Percentiles rank a stretch among this genome's conserved stretches.
These are phyloP conservation scores for Yoshiicerus persimilis DNA, from an alignment of 1,140 invertebrate genomes.

Conservation along the genomic window DNA sequence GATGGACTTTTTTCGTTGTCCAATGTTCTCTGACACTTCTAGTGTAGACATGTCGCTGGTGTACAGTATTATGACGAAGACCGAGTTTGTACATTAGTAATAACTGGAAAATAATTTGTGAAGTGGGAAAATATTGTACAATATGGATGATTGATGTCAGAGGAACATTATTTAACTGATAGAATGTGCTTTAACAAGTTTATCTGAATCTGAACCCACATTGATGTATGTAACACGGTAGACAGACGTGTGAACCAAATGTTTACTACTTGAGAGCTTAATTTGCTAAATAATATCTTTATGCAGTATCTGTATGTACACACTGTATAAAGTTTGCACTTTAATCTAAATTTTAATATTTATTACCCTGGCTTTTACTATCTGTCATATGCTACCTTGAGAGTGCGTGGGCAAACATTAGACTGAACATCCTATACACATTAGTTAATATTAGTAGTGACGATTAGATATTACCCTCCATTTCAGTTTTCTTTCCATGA, in stretches of 20 bases:
- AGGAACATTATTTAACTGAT: not conserved
- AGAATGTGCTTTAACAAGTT: not conserved
- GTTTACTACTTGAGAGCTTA: not conserved
- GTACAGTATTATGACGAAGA: not conserved
- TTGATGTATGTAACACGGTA: not conserved
- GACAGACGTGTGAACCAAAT: not conserved
- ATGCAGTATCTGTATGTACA: not conserved
- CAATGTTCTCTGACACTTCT: not conserved
- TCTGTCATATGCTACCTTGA: not conserved
- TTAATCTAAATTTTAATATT: not conserved
- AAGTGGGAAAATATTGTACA: not conserved
- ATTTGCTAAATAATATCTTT: not conserved
- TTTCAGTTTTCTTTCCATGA: not conserved
- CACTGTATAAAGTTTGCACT: not conserved
- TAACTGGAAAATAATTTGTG: not conserved
- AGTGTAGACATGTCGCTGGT: not conserved
- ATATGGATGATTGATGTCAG: slow-evolving; percentile 1
- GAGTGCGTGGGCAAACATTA: not conserved
- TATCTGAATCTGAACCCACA: not conserved
- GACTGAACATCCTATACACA: too few species aligned
- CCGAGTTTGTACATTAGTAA: not conserved
- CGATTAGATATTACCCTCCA: not conserved
- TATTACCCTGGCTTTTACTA: not conserved
- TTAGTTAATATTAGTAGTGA: not conserved
- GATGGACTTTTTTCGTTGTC: not conserved